Base-by-base conservation (phyloP, 2,113 vertebrate genomes). In the Bos indicus region DNA sequence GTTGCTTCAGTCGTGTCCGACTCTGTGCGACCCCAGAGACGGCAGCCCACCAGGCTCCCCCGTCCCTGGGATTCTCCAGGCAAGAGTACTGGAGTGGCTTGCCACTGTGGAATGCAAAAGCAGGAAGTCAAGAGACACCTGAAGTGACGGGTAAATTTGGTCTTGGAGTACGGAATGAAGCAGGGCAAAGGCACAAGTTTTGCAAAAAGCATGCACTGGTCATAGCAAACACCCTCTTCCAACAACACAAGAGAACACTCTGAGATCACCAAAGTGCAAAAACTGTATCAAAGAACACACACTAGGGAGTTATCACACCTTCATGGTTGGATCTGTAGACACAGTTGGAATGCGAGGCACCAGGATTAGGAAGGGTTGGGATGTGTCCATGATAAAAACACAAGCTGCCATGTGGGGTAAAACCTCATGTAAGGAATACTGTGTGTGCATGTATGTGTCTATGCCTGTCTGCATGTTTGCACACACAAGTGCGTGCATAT, bases 401-500 rank as follows among this genome's bases (percentile, higher is more conserved):
- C 30, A 57, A 83, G 36, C 8, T 48, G 13, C 16, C 46, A 17
- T 0, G 12, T 1, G 1, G 9, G 46, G 48, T 40, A 12, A 25
- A 48, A 56, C 25, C 54, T 13, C 56, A 57, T 0, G 1, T 46
- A 46, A 23, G 25, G 17, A 51, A 77, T 15, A 7, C 36, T 33
- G 2, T 12, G 25, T 83, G 23, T 43, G 46, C 15, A 30, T 6
- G 4, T 48, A 2, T 36, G 91, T 23, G 10, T 36, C n/a, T 43
- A 0, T 16, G 28, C 14, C 36, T 82, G 80, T 52, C 28, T 54
- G 19, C 33, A 82, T 0, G 0, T 21, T 8, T 36, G 56, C 10
- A n/a, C 2, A 8, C 5, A 1, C 3, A 7, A 13, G 17, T 2
- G 12, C 1, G 2, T 30, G 13, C 46, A 23, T 3, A 23, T 23